Conservation (phyloP, 1,140 invertebrate species). For the Hyposmocoma kahamanoa region DNA sequence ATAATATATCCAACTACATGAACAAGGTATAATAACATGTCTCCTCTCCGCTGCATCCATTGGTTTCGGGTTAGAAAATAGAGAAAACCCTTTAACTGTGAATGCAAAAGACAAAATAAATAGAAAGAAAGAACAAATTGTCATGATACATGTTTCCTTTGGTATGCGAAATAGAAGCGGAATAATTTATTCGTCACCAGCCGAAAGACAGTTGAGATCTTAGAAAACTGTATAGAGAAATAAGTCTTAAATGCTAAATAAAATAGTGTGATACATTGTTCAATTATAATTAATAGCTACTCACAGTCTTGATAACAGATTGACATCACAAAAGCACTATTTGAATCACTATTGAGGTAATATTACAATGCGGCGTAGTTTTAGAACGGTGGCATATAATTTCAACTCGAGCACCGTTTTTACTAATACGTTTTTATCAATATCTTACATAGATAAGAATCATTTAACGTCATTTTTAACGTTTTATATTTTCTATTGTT, state of each 20-base stretch:
- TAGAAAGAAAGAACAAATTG: conserved; percentile 48
- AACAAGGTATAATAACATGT: too few species aligned
- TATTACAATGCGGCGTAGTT: too few species aligned
- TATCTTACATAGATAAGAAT: too few species aligned
- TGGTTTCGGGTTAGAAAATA: too few species aligned
- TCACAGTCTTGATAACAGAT: conserved; percentile 49
- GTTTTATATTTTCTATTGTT: too few species aligned
- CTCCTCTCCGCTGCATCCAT: too few species aligned
- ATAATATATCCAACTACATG: too few species aligned
- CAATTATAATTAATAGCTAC: conserved; percentile 35
- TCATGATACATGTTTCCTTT: conserved; percentile 60
- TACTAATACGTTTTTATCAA: too few species aligned
- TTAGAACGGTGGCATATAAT: too few species aligned
- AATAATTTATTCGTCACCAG: conserved; percentile 21
- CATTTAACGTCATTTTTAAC: too few species aligned
- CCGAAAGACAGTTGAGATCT: conserved; percentile 52
- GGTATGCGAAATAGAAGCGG: conserved; percentile 53
- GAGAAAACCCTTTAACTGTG: too few species aligned
- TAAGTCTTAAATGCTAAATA: conserved; percentile 26
- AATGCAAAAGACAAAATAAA: conserved; percentile 68
- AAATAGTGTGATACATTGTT: conserved; percentile 37
- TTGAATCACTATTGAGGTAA: background rate
- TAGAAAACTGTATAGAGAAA: conserved; percentile 60
- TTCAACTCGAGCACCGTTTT: too few species aligned
- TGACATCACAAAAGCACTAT: conserved; percentile 20